Percentiles rank a stretch among this genome's conserved stretches.
These are phyloP conservation scores for Ischnus inquisitorius DNA, from an alignment of 2,888 invertebrate species.

Conservation along the genomic window DNA sequence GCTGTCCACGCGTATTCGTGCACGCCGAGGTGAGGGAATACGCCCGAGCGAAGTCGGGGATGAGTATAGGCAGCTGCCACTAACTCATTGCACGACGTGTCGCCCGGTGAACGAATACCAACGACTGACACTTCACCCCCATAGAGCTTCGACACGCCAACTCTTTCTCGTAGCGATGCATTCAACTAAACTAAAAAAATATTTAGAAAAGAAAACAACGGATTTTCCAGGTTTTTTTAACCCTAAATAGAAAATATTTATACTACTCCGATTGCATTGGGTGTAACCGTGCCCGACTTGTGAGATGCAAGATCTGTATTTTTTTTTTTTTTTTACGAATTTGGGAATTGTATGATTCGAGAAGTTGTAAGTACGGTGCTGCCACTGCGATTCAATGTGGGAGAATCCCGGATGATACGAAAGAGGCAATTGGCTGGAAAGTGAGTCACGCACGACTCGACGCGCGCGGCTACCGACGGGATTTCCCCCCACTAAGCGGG, in stretches of 20 bases:
- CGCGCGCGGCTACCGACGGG: constrained; percentile 74
- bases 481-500: constrained; percentile 50
- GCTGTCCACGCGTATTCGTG: background rate
- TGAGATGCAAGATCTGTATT: background rate
- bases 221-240: no score
- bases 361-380: constrained; percentile 76
- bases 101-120: background rate
- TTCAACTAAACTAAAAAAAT: background rate
- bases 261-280: no score
- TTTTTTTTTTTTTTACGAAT: background rate
- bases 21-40: constrained; percentile 6
- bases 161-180: background rate
- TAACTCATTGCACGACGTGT: no score
- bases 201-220: no score
- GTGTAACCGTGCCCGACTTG: no score
- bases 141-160: background rate
- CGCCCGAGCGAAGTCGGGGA: background rate
- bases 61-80: no score
- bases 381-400: constrained; percentile 74
- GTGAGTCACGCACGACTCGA: constrained; percentile 80
- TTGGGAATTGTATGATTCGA: background rate
- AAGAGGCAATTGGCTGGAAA: constrained; percentile 71
- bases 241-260: no score
- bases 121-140: background rate
- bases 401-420: constrained; percentile 79